Evolutionary conservation across 2,113 vertebrate species (phyloP).

Genomic region (Pelvicachromis taeniatus): DNA sequence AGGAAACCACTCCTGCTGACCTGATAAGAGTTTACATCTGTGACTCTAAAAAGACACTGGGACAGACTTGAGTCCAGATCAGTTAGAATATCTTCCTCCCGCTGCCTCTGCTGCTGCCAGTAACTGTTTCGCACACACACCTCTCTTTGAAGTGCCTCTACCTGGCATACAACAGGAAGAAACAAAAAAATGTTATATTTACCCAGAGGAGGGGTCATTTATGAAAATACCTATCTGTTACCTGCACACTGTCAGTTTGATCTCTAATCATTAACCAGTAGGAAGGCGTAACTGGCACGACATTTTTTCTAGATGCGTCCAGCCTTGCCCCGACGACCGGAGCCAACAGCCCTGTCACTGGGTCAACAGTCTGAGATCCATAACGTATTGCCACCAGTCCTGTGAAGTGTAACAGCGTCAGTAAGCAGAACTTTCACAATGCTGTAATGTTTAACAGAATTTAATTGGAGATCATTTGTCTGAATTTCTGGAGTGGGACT

Average conservation of each 20-base stretch:
- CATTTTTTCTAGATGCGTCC: constrained; percentile 62
- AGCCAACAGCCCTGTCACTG: constrained; percentile 74
- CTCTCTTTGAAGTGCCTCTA: constrained; percentile 77
- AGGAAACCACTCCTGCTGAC: constrained; percentile 41
- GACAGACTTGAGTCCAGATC: constrained; percentile 64
- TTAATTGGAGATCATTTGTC: background rate
- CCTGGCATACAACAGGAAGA: constrained; percentile 53
- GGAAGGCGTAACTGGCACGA: constrained; percentile 78
- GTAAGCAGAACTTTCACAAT: background rate
- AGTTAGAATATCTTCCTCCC: constrained; percentile 71
- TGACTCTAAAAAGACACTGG: constrained; percentile 28
- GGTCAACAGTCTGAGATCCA: constrained; percentile 77
- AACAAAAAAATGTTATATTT: background rate
- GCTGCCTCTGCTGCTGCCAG: constrained; percentile 74
- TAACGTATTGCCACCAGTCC: constrained; percentile 81
- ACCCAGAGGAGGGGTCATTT: background rate
- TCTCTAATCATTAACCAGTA: constrained; percentile 65
- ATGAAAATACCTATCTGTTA: constrained; percentile 20
- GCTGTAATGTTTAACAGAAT: background rate
- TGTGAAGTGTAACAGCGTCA: constrained; percentile 40
- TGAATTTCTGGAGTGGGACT: background rate
- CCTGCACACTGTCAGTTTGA: constrained; percentile 71
- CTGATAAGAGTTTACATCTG: constrained; percentile 59
- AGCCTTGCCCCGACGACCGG: constrained; percentile 78
- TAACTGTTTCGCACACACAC: constrained; percentile 62